Percentiles rank a stretch among this genome's conserved stretches.
These are phyloP conservation scores for Drosophila pectinifera DNA, from an alignment of 1,140 invertebrate species.

Conservation along the genomic window DNA sequence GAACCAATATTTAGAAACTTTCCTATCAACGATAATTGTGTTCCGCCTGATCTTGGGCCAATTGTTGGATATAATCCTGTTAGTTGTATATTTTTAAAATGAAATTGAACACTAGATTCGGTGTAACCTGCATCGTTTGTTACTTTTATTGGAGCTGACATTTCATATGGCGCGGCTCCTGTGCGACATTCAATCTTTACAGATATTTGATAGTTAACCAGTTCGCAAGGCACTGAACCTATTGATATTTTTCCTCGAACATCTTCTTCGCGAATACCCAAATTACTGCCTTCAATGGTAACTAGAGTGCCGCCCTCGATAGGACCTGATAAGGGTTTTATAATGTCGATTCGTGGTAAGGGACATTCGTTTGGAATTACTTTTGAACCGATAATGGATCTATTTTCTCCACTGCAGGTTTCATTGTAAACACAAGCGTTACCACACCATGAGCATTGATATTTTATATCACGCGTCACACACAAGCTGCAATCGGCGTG, in stretches of 20 bases:
- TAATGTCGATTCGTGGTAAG: slow-evolving; percentile 96
- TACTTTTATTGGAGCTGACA: slow-evolving; percentile 93
- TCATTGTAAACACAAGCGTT: slow-evolving; percentile 94
- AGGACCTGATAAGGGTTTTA: slow-evolving; percentile 96
- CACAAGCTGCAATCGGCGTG: slow-evolving; percentile 97
- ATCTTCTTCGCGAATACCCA: slow-evolving; percentile 95
- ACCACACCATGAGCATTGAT: slow-evolving; percentile 96
- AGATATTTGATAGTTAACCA: slow-evolving; percentile 96
- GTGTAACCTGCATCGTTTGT: slow-evolving; percentile 95
- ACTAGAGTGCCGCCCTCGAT: slow-evolving; percentile 97
- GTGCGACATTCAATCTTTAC: slow-evolving; percentile 95
- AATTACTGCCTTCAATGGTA: slow-evolving; percentile 97
- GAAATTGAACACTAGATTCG: slow-evolving; percentile 94
- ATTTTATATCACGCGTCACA: slow-evolving; percentile 93
- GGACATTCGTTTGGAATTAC: slow-evolving; percentile 92
- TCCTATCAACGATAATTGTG: slow-evolving; percentile 95
- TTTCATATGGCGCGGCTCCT: slow-evolving; percentile 90
- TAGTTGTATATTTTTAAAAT: slow-evolving; percentile 94
- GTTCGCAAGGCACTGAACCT: slow-evolving; percentile 94
- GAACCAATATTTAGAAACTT: slow-evolving; percentile 97
- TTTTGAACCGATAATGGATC: slow-evolving; percentile 5
- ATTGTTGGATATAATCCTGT: slow-evolving; percentile 92
- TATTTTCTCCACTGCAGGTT: slow-evolving; percentile 87
- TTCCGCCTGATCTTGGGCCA: slow-evolving; percentile 97
- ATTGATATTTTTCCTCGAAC: slow-evolving; percentile 96